phyloP scores from a whole-genome alignment of 1,140 invertebrate species.

The Panagrolaimus sp. region DNA sequence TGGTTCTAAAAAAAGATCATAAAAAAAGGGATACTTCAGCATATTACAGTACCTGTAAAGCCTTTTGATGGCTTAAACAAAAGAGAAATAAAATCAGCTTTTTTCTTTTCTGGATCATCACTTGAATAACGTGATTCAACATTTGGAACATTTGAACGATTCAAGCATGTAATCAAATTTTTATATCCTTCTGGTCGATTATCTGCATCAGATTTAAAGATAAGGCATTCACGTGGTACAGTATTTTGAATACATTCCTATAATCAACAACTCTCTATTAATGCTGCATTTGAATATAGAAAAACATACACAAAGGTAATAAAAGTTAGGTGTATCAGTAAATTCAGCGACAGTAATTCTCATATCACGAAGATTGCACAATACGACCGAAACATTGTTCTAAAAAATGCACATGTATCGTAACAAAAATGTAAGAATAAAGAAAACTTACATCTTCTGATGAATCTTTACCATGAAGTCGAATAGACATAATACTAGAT shows the following conservation, averaged over 20 bases:
- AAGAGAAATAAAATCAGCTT: background rate
- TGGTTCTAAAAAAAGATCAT: background rate
- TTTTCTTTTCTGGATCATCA: background rate
- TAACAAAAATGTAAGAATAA: too few species aligned
- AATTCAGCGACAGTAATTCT: constrained; percentile 2
- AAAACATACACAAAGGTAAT: background rate
- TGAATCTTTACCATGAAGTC: background rate
- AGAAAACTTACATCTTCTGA: background rate
- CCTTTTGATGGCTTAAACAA: background rate
- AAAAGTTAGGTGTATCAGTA: background rate
- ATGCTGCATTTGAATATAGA: too few species aligned
- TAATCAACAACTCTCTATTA: too few species aligned
- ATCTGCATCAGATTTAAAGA: constrained; percentile 7
- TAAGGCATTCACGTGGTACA: background rate
- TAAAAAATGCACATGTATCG: too few species aligned
- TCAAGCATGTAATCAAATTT: background rate
- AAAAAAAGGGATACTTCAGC: background rate
- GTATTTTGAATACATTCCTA: constrained; percentile 2
- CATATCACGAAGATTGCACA: background rate
- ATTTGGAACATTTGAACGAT: background rate
- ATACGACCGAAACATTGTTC: background rate
- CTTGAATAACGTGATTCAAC: background rate
- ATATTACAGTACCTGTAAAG: background rate
- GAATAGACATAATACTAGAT: background rate
- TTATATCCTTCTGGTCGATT: background rate